Conservation (phyloP, 1,140 invertebrate species). For the Cryptotermes secundus region DNA sequence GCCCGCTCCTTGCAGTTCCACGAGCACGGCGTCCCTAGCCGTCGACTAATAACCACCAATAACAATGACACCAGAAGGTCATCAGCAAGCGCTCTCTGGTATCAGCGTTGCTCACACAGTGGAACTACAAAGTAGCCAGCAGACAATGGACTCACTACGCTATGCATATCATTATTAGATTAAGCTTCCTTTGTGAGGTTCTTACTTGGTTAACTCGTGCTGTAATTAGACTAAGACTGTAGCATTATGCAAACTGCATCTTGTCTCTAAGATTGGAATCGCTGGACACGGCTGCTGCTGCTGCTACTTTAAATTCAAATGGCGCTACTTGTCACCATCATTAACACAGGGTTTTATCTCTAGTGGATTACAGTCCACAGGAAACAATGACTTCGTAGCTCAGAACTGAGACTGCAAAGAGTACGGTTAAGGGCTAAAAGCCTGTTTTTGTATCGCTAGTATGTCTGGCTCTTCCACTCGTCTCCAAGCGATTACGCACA, state of each 20-base stretch:
- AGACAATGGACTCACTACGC: not conserved
- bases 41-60: no score
- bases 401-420: no score
- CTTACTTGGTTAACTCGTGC: not conserved
- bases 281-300: not conserved
- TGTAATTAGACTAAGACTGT: not conserved
- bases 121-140: not conserved
- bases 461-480: no score
- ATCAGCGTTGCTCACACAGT: not conserved
- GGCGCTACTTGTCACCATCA: not conserved
- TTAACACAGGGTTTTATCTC: not conserved
- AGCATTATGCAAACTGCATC: not conserved
- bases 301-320: not conserved
- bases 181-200: not conserved
- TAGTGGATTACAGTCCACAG: not conserved
- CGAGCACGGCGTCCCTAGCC: no score
- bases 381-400: not conserved
- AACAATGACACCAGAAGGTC: no score
- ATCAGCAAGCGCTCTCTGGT: not conserved
- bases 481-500: no score
- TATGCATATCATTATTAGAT: slow-evolving; percentile 15
- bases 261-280: slow-evolving; percentile 16
- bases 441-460: no score
- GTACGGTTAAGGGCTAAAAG: no score
- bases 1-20: no score